These are phyloP conservation scores for Morbakka virulenta DNA, from an alignment of 30 jellyfish, hydroid and myxozoan species.

Conservation along the genomic window DNA sequence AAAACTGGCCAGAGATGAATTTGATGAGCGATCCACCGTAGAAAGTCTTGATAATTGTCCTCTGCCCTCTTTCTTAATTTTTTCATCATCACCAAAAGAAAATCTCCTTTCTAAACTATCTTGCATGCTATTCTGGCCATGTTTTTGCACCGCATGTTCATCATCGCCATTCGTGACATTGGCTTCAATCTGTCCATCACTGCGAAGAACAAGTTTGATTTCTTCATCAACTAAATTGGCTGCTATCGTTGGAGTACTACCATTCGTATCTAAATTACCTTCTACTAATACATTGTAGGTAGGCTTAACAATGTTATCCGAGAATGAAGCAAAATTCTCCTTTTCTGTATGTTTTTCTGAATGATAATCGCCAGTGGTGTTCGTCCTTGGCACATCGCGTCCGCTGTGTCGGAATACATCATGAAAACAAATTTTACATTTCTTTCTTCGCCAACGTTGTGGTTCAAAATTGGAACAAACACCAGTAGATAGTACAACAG, in stretches of 20 bases:
- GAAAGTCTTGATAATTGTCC: slow-evolving; percentile 36
- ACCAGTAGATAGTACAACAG: background rate
- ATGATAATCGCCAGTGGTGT: slow-evolving; percentile 4
- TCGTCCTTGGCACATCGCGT: too few species aligned
- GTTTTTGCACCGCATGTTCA: background rate
- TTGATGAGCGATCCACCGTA: slow-evolving; percentile 68
- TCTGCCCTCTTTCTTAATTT: slow-evolving; percentile 5
- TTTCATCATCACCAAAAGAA: background rate
- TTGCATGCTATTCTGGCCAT: background rate
- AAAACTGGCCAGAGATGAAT: slow-evolving; percentile 82
- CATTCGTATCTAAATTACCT: background rate
- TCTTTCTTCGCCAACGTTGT: slow-evolving; percentile 90
- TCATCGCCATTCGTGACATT: background rate
- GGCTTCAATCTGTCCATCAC: background rate
- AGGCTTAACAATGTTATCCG: background rate
- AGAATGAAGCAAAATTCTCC: background rate
- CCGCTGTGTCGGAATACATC: slow-evolving; percentile 62
- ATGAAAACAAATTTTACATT: slow-evolving; percentile 80
- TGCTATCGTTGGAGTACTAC: background rate
- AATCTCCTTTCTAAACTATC: background rate
- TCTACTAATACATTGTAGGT: background rate
- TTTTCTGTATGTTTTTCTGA: slow-evolving; percentile 5
- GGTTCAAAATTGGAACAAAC: slow-evolving; percentile 68
- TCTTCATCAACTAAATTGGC: background rate
- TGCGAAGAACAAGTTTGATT: background rate